Evolutionary conservation across 1,140 invertebrate genomes (phyloP).

Genomic region (Maniola jurtina): DNA sequence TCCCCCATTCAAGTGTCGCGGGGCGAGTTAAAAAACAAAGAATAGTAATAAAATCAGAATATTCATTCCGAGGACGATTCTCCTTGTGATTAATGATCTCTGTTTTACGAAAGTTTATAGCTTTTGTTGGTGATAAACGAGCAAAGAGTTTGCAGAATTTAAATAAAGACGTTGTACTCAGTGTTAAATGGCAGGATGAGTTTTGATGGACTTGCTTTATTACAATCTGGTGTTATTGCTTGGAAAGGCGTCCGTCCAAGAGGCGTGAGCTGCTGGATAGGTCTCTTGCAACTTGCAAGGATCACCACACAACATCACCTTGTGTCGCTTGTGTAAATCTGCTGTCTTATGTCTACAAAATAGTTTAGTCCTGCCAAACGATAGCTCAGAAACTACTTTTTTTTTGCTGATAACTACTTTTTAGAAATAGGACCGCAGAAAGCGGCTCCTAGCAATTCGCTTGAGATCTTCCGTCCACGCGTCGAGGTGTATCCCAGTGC

Average conservation of each 20-base stretch:
- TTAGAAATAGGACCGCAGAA: no score
- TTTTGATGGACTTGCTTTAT: background rate
- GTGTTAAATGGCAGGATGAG: background rate
- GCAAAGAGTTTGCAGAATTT: slow-evolving; percentile 7
- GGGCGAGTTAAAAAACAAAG: slow-evolving; percentile 27
- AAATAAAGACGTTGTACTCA: background rate
- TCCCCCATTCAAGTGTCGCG: slow-evolving; percentile 19
- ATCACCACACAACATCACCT: no score
- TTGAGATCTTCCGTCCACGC: no score
- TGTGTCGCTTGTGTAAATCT: no score
- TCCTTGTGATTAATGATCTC: slow-evolving; percentile 26
- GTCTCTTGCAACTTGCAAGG: no score
- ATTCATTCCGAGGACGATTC: slow-evolving; percentile 26
- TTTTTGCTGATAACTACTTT: no score
- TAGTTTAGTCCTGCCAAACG: no score
- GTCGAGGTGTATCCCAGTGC: no score
- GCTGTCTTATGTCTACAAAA: no score
- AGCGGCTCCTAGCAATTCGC: no score
- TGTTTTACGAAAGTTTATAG: slow-evolving; percentile 7
- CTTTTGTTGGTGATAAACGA: slow-evolving; percentile 20
- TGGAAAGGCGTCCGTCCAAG: background rate
- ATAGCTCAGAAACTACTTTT: no score
- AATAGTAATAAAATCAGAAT: slow-evolving; percentile 33
- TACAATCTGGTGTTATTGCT: background rate
- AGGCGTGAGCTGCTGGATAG: no score